Conservation (phyloP, 2,113 vertebrate genomes). For the Circaetus cinerascens region DNA sequence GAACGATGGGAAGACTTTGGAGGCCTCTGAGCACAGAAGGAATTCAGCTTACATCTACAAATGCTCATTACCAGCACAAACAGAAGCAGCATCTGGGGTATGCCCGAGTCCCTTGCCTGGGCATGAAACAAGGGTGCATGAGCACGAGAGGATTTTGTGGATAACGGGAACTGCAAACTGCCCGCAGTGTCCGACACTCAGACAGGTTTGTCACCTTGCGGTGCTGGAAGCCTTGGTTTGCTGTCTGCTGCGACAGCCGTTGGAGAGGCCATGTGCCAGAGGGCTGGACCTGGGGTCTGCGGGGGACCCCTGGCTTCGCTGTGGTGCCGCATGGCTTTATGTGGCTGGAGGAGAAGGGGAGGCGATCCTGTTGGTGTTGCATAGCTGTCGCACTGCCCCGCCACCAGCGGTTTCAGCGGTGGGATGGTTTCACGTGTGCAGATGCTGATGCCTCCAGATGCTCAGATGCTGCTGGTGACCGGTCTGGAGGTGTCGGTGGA, state of each 20-base stretch:
- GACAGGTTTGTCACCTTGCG: not conserved
- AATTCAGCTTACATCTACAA: not conserved
- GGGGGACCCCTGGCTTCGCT: fast-evolving
- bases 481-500: fast-evolving
- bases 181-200: fast-evolving
- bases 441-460: fast-evolving
- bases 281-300: not conserved
- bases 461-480: not conserved
- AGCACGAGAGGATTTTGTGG: not conserved
- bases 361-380: fast-evolving
- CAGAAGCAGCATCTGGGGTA: not conserved
- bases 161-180: not conserved
- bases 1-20: not conserved
- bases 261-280: fast-evolving
- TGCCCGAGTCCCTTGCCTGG: not conserved
- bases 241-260: fast-evolving
- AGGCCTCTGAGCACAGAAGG: not conserved
- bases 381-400: fast-evolving
- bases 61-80: not conserved
- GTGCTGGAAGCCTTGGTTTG: not conserved
- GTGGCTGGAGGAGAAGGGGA: not conserved
- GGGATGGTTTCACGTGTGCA: fast-evolving
- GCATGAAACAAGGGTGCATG: not conserved
- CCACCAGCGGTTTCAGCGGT: fast-evolving
- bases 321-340: not conserved